phyloP scores from a whole-genome alignment of 2,797 vertebrate genomes.

The Myripristis jacobus region DNA sequence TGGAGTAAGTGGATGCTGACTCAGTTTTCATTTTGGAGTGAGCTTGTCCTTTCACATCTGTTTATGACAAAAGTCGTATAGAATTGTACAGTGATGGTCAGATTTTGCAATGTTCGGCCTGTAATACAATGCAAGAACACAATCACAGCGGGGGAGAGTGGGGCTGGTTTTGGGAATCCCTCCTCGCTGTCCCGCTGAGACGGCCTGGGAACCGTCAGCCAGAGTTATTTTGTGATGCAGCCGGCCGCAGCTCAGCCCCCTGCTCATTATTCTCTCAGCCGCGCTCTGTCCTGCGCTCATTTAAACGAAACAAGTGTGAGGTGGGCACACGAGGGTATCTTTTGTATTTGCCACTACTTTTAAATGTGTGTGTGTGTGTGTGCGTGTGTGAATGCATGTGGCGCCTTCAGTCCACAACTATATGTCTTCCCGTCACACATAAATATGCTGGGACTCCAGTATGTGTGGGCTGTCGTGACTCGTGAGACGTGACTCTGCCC shows the following conservation, averaged over 20 bases:
- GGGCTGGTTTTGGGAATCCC: constrained; percentile 22
- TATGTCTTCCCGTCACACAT: constrained; percentile 54
- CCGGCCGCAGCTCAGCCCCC: constrained; percentile 13
- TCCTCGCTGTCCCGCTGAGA: constrained; percentile 18
- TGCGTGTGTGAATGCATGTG: constrained; percentile 20
- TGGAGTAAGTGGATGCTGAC: not conserved
- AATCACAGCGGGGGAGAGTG: constrained; percentile 10
- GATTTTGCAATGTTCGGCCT: constrained; percentile 26
- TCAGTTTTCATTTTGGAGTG: not conserved
- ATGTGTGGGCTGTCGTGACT: constrained; percentile 63
- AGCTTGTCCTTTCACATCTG: constrained; percentile 13
- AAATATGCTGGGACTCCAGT: constrained; percentile 62
- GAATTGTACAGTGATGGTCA: constrained; percentile 19
- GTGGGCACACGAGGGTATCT: no score
- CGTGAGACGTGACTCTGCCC: constrained; percentile 22
- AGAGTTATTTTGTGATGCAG: constrained; percentile 37
- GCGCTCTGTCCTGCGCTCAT: constrained; percentile 2
- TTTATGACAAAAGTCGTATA: not conserved
- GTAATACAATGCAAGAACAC: constrained; percentile 16
- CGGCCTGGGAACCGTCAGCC: constrained; percentile 56
- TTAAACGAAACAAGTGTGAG: constrained; percentile 1
- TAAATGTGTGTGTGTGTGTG: constrained; percentile 30
- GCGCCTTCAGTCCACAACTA: constrained; percentile 14
- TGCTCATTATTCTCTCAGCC: constrained; percentile 44
- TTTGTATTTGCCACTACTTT: constrained; percentile 40